Evolutionary conservation across 2,888 invertebrate species (phyloP), one percentile per base, ranked within the genome.

Genomic region (Drosophila siamana): DNA sequence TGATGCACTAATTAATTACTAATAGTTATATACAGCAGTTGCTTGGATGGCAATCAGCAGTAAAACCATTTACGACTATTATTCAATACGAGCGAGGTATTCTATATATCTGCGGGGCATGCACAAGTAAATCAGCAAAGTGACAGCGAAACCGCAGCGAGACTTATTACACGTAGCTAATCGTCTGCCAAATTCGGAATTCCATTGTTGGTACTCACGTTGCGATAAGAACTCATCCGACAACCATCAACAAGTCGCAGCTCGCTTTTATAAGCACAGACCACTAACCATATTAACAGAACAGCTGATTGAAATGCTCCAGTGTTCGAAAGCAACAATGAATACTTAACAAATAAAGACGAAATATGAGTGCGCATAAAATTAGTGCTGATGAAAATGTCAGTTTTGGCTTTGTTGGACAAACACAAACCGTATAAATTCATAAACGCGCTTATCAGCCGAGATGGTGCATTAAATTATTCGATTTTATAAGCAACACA

Each of bases 381-480:
- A 44, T 52, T 38, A 50, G 11, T 48, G 36, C 63, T 56, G 43
- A 40, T 59, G 19, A 60, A 54, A 54, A 28, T 47, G 15, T 22
- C 16, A 54, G 26, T 59, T 47, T 11, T 59, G n/a, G 30, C 11
- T 26, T 55, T 70, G 16, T 22, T 59, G 36, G 28, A 36, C 36
- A 69, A 59, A 74, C 59, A 51, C 38, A 54, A 56, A 40, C 15
- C 36, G 51, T 69, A 69, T 60, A n/a, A 74, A 69, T 74, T 61
- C 50, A 41, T 61, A 74, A 69, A 64, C 57, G 47, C 11, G 33
- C 40, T 47, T 56, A 48, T 44, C 24, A 52, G 38, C 11, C 64
- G 59, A 52, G 48, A n/a, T 62, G 46, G 11, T 54, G 61, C 65
- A 66, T 72, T 43, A 71, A 78, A 59, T 78, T 60, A 63, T 30